Percentiles rank a stretch among this genome's conserved stretches.
Evolutionary conservation across 2,888 invertebrate genomes (phyloP).

Genomic region (Mythimna lalbum): DNA sequence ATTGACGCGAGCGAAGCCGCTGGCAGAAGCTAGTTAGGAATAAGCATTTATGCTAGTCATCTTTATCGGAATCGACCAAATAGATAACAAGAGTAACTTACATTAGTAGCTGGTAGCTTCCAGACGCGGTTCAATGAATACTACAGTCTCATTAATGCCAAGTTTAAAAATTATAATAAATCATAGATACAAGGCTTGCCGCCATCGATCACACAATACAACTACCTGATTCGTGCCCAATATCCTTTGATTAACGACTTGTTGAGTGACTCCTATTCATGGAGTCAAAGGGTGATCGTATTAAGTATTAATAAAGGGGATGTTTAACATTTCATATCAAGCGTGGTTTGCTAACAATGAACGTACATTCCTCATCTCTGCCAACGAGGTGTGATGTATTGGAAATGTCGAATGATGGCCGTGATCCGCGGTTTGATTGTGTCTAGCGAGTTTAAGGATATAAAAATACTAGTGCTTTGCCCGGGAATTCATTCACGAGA

Average conservation of each 20-base stretch:
- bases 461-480: background rate
- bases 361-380: slow-evolving; percentile 57
- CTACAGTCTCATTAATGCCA: slow-evolving; percentile 76
- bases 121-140: slow-evolving; percentile 70
- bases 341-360: slow-evolving; percentile 68
- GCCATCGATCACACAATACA: slow-evolving; percentile 84
- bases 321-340: slow-evolving; percentile 81
- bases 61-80: slow-evolving; percentile 34
- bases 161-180: slow-evolving; percentile 86
- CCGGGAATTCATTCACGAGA: too few species aligned
- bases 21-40: background rate
- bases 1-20: too few species aligned
- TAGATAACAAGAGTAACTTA: slow-evolving; percentile 68
- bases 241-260: slow-evolving; percentile 89
- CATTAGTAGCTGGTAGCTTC: slow-evolving; percentile 74
- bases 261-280: slow-evolving; percentile 90
- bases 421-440: slow-evolving; percentile 70
- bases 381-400: slow-evolving; percentile 70
- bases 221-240: slow-evolving; percentile 89
- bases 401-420: slow-evolving; percentile 49
- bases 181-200: slow-evolving; percentile 83
- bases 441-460: slow-evolving; percentile 23
- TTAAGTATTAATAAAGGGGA: slow-evolving; percentile 88
- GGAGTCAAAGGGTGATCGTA: slow-evolving; percentile 87
- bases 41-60: slow-evolving; percentile 59